These are phyloP conservation scores for Galemys pyrenaicus DNA, from an alignment of 2,113 vertebrate species.

Conservation along the genomic window DNA sequence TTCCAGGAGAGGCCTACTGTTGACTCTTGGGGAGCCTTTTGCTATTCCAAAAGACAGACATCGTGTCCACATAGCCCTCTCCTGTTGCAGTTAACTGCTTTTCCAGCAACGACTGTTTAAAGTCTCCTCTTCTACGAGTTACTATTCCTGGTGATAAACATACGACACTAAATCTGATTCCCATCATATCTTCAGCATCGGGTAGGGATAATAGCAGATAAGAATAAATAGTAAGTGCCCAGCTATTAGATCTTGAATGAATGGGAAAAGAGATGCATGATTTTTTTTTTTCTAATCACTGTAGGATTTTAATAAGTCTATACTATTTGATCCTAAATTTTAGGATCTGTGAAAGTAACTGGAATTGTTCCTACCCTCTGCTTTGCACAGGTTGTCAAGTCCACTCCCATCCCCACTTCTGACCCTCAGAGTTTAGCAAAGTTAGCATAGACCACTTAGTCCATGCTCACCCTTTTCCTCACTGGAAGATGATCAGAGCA, in stretches of 20 bases:
- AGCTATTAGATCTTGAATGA: neutral
- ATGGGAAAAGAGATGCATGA: neutral
- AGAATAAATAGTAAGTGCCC: neutral
- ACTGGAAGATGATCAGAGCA: neutral
- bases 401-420: neutral
- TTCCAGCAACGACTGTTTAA: neutral
- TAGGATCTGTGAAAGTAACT: neutral
- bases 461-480: neutral
- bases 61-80: neutral
- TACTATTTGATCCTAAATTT: neutral
- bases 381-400: neutral
- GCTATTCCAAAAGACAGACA: neutral
- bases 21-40: neutral
- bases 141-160: neutral
- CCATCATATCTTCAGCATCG: neutral
- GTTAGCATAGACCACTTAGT: neutral
- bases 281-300: neutral
- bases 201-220: neutral
- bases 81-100: neutral
- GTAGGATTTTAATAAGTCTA: neutral
- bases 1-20: neutral
- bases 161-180: neutral
- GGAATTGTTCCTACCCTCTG: neutral
- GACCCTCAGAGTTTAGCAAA: neutral
- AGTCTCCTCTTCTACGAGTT: neutral